Evolutionary conservation across 2,113 vertebrate genomes (phyloP).

Genomic region (mouse (Mus musculus)): GRCm39 chr7:56366001-56366500

Average conservation of each 20-base stretch:
- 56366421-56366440: constrained; percentile 84
- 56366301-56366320: constrained; percentile 11
- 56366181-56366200: constrained; percentile 55
- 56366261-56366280: constrained; percentile 89
- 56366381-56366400: constrained; percentile 89
- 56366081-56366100: background rate
- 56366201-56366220: constrained; percentile 80
- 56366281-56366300: constrained; percentile 77
- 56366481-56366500: background rate
- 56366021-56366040: background rate
- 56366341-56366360: constrained; percentile 1
- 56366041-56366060: accelerated
- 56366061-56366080: too few species aligned
- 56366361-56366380: constrained; percentile 80
- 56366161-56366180: background rate
- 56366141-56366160: accelerated
- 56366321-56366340: background rate
- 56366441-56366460: constrained; percentile 77
- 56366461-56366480: constrained; percentile 72
- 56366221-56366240: constrained; percentile 88
- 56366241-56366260: constrained; percentile 89
- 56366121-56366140: background rate
- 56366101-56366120: accelerated
- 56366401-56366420: constrained; percentile 85
- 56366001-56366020: background rate